Conservation (phyloP, 2,113 vertebrate species). For the Paratilapia polleni region DNA sequence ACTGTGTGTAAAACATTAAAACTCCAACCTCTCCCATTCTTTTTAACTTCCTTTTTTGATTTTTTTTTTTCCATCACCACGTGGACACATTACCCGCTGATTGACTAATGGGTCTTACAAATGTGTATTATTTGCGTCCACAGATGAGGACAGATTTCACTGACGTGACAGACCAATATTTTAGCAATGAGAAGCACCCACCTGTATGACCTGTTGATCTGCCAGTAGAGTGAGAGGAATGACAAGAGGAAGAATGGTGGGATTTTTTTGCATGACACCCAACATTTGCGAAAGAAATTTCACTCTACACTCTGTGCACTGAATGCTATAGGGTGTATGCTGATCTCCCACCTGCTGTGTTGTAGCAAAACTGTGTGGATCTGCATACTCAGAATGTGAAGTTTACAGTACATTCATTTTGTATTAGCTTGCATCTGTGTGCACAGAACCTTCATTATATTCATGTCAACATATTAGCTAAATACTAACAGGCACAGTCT, state of each 20-base stretch:
- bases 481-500: neutral
- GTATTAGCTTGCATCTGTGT: neutral
- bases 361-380: neutral
- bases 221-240: neutral
- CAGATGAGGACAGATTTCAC: constrained; percentile 58
- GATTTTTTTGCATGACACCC: neutral
- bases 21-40: constrained; percentile 32
- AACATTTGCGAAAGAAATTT: constrained; percentile 18
- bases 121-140: constrained; percentile 72
- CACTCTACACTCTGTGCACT: neutral
- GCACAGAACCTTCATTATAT: neutral
- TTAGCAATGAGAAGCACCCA: constrained; percentile 35
- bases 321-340: constrained; percentile 14
- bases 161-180: neutral
- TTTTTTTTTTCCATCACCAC: constrained; percentile 41
- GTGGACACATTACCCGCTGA: constrained; percentile 68
- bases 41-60: constrained; percentile 51
- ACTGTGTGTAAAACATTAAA: constrained; percentile 25
- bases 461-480: neutral
- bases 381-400: neutral
- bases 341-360: constrained; percentile 11
- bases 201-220: constrained; percentile 55
- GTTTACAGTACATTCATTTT: neutral
- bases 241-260: neutral
- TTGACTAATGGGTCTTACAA: constrained; percentile 73